phyloP scores from a whole-genome alignment of 1,140 invertebrate genomes.

The Drosophila trapezifrons region DNA sequence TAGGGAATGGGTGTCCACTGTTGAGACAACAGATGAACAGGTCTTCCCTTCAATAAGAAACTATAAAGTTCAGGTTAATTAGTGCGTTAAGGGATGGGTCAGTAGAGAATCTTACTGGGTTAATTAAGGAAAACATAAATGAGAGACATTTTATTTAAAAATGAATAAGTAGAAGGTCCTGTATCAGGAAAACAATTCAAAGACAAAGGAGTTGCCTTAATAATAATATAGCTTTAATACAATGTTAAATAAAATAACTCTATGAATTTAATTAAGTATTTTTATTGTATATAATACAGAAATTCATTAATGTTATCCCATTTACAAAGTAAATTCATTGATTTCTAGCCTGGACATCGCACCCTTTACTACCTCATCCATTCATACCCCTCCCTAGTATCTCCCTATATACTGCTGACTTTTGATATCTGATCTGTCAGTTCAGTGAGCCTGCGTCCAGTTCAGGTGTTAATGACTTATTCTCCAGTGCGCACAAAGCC shows the following conservation, averaged over 20 bases:
- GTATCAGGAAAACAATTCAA: no score
- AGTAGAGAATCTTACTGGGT: neutral
- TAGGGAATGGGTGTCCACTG: constrained; percentile 24
- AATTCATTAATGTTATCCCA: neutral
- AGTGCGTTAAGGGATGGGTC: constrained; percentile 3
- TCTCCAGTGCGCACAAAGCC: constrained; percentile 31
- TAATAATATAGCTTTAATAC: no score
- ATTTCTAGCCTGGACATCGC: neutral
- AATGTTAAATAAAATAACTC: neutral
- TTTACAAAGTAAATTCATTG: neutral
- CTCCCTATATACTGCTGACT: neutral
- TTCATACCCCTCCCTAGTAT: neutral
- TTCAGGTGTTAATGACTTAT: constrained; percentile 79
- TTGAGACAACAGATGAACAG: constrained; percentile 48
- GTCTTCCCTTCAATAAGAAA: neutral
- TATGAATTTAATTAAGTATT: neutral
- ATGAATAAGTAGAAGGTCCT: neutral
- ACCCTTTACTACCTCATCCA: neutral
- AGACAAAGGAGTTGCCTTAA: no score
- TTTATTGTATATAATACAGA: neutral
- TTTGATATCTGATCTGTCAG: constrained; percentile 68
- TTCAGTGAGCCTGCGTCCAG: constrained; percentile 63
- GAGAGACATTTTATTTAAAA: neutral
- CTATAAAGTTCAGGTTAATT: constrained; percentile 14
- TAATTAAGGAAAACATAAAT: neutral